Conservation (phyloP, 1,140 invertebrate genomes). For the Varroa destructor region DNA sequence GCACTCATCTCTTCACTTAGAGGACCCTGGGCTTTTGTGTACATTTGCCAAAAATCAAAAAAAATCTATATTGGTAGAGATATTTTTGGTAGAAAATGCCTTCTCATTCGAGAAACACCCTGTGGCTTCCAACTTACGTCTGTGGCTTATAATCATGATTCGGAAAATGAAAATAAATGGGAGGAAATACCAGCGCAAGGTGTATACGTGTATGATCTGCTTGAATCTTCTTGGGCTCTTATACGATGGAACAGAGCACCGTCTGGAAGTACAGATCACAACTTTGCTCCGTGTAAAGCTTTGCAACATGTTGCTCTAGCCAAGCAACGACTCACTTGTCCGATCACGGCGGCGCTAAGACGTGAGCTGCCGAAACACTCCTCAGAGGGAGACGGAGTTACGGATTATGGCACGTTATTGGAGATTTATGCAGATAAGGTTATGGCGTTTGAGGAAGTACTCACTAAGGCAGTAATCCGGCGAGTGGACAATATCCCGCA, state of each 20-base stretch:
- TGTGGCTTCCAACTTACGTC: conserved; percentile 26
- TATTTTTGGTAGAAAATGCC: conserved; percentile 10
- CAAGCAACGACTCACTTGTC: neutral
- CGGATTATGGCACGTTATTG: conserved; percentile 48
- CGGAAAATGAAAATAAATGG: neutral
- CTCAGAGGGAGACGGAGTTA: conserved; percentile 44
- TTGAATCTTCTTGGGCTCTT: neutral
- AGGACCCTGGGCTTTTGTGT: conserved; percentile 4
- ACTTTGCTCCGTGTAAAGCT: neutral
- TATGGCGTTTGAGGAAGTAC: conserved; percentile 52
- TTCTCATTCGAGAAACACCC: neutral
- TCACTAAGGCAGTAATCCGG: conserved; percentile 30
- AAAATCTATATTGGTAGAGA: conserved; percentile 9
- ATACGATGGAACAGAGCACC: neutral
- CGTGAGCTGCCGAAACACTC: neutral
- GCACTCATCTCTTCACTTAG: neutral
- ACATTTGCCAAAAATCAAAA: neutral
- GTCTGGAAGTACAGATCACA: neutral
- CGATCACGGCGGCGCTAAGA: neutral
- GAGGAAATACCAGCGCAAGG: conserved; percentile 15
- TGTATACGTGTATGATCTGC: conserved; percentile 12
- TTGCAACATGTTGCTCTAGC: neutral
- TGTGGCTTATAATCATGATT: neutral
- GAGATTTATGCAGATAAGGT: conserved; percentile 50
- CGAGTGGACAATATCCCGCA: conserved; percentile 32